These are phyloP conservation scores for Stenichneumon culpator DNA, from an alignment of 2,888 invertebrate species.

Conservation along the genomic window DNA sequence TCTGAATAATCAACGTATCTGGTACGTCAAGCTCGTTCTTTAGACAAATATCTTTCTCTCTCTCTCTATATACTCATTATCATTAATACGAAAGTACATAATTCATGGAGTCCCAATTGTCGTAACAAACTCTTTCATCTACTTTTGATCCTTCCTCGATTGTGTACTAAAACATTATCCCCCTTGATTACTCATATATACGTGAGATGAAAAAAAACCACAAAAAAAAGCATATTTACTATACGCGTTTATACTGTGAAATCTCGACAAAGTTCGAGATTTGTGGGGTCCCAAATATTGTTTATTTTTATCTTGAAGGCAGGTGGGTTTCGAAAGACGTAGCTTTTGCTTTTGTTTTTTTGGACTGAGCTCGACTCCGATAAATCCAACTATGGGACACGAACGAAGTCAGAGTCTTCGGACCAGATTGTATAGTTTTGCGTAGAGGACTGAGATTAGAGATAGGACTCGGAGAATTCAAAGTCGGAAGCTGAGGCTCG, in stretches of 20 bases:
- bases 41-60: conserved; percentile 48
- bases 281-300: conserved; percentile 59
- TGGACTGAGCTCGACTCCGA: conserved; percentile 48
- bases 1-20: conserved; percentile 45
- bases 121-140: conserved; percentile 49
- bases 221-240: conserved; percentile 46
- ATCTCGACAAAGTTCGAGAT: conserved; percentile 43
- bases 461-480: conserved; percentile 95
- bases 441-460: conserved; percentile 85
- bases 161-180: conserved; percentile 27
- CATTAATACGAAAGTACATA: conserved; percentile 26
- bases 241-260: conserved; percentile 26
- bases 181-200: conserved; percentile 14
- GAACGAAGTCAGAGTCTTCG: conserved; percentile 7
- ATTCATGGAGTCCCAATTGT: conserved; percentile 33
- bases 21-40: conserved; percentile 46
- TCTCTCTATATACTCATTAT: conserved; percentile 26
- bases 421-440: conserved; percentile 24
- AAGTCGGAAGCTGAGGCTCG: conserved; percentile 94
- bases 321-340: conserved; percentile 61
- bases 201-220: conserved; percentile 3
- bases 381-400: conserved; percentile 6
- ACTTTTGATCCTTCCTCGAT: conserved; percentile 65
- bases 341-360: conserved; percentile 16
- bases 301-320: conserved; percentile 46